Evolutionary conservation across 2,888 invertebrate species (phyloP).

Genomic region (Epirrhoe alternata): DNA sequence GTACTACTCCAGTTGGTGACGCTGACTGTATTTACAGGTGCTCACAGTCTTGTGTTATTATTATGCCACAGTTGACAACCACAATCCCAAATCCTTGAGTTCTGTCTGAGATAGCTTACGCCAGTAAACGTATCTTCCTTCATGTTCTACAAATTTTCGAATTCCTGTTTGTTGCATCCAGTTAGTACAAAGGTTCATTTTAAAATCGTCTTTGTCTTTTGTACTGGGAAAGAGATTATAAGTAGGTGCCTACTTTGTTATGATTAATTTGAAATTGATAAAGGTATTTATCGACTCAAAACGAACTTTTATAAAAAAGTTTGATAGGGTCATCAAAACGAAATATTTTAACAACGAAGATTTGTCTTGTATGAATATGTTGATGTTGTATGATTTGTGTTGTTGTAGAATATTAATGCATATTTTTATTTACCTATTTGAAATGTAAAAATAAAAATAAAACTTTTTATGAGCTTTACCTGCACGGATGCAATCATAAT

Average conservation of each 20-base stretch:
- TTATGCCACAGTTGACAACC: constrained; percentile 21
- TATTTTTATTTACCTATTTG: neutral
- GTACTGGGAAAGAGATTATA: no score
- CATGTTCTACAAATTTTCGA: constrained; percentile 6
- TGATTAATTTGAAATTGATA: constrained; percentile 8
- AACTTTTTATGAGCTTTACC: constrained; percentile 2
- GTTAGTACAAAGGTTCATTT: neutral
- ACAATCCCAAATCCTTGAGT: constrained; percentile 37
- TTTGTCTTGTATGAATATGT: no score
- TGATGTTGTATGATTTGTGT: no score
- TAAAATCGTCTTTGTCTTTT: neutral
- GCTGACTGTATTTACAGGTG: no score
- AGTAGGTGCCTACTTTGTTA: no score
- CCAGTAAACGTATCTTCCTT: neutral
- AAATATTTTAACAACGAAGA: neutral
- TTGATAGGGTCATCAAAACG: neutral
- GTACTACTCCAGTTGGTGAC: no score
- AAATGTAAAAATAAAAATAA: neutral
- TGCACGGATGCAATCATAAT: constrained; percentile 15
- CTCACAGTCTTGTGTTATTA: neutral
- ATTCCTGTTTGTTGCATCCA: neutral
- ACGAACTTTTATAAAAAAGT: neutral
- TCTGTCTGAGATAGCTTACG: constrained; percentile 13
- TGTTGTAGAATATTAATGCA: no score
- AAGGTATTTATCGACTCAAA: neutral